Percentiles rank a stretch among this genome's conserved stretches.
phyloP scores from a whole-genome alignment of 2,113 vertebrate species.

The Lophura nycthemera region DNA sequence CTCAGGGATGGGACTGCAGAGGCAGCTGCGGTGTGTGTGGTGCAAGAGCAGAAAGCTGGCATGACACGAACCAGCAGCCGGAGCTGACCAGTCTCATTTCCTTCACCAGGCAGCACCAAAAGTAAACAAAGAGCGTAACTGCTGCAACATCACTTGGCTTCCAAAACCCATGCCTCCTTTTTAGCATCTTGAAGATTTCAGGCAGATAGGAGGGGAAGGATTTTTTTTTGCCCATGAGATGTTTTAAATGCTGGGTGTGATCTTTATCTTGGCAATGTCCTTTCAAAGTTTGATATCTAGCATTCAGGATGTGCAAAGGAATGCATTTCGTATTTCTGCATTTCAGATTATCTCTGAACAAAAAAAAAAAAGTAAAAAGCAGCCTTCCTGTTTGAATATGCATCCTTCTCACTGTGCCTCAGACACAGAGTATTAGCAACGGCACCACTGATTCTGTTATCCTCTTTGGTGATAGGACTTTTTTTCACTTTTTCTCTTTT shows the following conservation, averaged over 20 bases:
- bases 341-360: conserved; percentile 1
- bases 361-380: not conserved
- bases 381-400: not conserved
- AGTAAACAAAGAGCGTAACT: not conserved
- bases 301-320: not conserved
- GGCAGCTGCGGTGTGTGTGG: not conserved
- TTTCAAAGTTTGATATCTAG: not conserved
- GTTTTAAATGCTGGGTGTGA: not conserved
- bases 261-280: conserved; percentile 26
- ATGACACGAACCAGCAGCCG: not conserved
- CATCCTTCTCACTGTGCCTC: not conserved
- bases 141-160: not conserved
- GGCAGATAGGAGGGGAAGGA: not conserved
- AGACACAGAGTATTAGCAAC: conserved; percentile 1
- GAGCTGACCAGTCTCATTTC: not conserved
- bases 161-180: not conserved
- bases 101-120: not conserved
- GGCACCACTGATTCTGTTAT: conserved; percentile 5
- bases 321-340: conserved; percentile 3
- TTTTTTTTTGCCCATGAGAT: not conserved
- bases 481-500: conserved; percentile 10
- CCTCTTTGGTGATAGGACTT: not conserved
- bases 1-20: not conserved
- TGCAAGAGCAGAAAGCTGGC: not conserved
- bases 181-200: not conserved